Evolutionary conservation across 2,113 vertebrate species (phyloP).

Genomic region (Lophura nycthemera): DNA sequence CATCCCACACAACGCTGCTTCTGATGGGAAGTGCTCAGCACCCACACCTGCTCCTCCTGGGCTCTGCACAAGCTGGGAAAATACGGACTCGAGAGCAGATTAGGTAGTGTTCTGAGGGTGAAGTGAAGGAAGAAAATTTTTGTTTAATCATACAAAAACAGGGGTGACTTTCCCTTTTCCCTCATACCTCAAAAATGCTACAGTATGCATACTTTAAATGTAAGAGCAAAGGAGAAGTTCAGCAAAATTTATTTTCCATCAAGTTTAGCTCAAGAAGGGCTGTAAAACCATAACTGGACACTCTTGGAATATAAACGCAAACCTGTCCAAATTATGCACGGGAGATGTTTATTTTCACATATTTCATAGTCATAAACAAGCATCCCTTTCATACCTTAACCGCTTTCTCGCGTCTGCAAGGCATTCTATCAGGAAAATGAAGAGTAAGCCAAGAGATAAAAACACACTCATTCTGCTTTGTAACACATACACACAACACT

Average conservation of each 20-base stretch:
- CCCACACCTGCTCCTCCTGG: neutral
- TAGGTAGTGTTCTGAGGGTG: neutral
- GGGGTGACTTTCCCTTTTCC: neutral
- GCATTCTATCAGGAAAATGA: neutral
- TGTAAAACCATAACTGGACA: neutral
- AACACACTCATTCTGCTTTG: neutral
- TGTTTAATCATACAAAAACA: neutral
- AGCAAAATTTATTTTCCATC: neutral
- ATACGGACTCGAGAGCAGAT: neutral
- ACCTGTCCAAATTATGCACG: neutral
- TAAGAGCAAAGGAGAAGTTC: neutral
- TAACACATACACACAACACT: neutral
- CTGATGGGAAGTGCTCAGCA: rapidly evolving
- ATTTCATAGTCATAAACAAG: neutral
- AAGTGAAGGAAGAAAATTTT: neutral
- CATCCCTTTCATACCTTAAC: neutral
- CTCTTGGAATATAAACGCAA: neutral
- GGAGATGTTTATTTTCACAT: neutral
- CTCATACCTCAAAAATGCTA: neutral
- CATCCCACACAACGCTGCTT: no score
- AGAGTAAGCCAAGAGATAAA: neutral
- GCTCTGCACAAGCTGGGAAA: neutral
- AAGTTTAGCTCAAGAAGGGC: neutral
- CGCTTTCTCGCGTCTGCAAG: neutral
- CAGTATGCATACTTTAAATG: rapidly evolving